Base-by-base conservation (phyloP, 2,113 vertebrate genomes). In the Patagioenas fasciata region DNA sequence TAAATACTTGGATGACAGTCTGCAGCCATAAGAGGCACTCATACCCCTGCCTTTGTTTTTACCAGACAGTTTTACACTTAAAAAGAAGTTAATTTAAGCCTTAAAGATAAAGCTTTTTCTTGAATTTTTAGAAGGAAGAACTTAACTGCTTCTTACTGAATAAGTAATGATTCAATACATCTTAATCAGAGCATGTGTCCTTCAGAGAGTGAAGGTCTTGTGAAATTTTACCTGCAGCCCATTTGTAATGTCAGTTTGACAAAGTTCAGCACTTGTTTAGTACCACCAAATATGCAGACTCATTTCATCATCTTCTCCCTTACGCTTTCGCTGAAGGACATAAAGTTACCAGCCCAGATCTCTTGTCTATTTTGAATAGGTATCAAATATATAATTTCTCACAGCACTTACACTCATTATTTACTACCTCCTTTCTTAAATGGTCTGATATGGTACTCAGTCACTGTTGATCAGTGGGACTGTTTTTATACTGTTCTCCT, bases 141-240 rank as follows among this genome's bases (percentile, higher is more conserved):
- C 38, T 92, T 92, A 91, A 93, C 40, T 89, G 25, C 42, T 31
- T 91, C 44, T 89, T 74, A 70, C 48, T 56, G 73, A 94, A 88
- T 92, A 94, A 93, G 61, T 80, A 96, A 96, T 90, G 61, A 77
- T 67, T 71, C 64, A 53, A 85, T 94, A 57, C 17, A 86, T 96
- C 94, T 96, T 94, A 95, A 94, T 92, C 82, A 91, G 83, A 88
- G 38, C 15, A 32, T 21, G 18, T 13, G 62, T 86, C 92, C 81
- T 89, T 94, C 85, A 91, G 82, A 83, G 62, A 91, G 28, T 28
- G 44, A 93, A 88, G 19, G 24, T 82, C 73, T 61, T 90, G 36
- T 32, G 72, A 94, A 95, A 82, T 80, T 81, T 95, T 64, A 71
- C 67, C 62, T 57, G n/a, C 69, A 88, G 77, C 23, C 20, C n/a